Conservation (phyloP, 2,113 vertebrate genomes). For the Hylia prasina region DNA sequence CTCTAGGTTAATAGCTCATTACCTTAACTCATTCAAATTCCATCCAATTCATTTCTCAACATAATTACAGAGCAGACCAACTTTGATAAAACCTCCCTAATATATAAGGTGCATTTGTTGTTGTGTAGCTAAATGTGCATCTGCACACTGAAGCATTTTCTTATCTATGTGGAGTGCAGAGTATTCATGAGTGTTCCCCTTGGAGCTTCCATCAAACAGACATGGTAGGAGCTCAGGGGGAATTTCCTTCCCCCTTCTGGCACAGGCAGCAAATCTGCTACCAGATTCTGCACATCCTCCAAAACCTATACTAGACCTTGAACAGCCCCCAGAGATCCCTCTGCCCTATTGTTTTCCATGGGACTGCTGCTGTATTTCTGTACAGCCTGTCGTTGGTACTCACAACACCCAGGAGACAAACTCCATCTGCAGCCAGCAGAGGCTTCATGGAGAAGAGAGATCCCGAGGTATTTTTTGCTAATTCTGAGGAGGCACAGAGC, state of each 20-base stretch:
- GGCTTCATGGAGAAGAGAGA: neutral
- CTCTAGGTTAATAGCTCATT: constrained; percentile 1
- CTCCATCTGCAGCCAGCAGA: neutral
- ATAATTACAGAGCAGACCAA: neutral
- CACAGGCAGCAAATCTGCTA: neutral
- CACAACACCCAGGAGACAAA: neutral
- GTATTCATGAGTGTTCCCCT: neutral
- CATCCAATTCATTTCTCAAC: neutral
- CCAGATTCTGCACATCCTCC: neutral
- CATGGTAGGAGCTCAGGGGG: neutral
- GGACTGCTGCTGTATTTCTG: neutral
- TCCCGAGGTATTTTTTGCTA: rapidly evolving
- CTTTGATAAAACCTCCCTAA: neutral
- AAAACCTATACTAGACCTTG: neutral
- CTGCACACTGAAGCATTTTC: neutral
- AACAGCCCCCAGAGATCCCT: neutral
- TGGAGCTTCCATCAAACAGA: neutral
- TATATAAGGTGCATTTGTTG: neutral
- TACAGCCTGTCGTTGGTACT: neutral
- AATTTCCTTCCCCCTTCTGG: neutral
- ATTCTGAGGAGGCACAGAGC: neutral
- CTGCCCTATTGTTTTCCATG: neutral
- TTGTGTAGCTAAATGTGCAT: neutral
- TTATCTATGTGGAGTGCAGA: neutral
- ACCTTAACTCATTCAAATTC: neutral